Evolutionary conservation across 30 jellyfish, hydroid and myxozoan genomes (phyloP).

Genomic region (Hydractinia echinata): DNA sequence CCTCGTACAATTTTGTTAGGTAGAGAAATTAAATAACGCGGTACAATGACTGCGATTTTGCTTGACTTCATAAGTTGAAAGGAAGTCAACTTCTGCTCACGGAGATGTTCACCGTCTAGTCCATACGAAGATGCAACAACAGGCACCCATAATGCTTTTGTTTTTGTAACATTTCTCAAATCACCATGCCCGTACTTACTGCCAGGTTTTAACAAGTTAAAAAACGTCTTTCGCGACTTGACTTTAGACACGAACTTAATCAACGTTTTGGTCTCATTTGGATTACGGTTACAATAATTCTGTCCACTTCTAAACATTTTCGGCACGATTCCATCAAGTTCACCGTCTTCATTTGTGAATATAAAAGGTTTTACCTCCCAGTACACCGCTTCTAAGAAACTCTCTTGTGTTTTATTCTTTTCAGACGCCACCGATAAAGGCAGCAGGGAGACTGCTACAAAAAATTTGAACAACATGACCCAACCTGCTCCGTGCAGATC

Average conservation of each 20-base stretch:
- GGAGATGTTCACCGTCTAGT: neutral
- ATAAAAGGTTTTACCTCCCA: conserved; percentile 21
- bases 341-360: conserved; percentile 7
- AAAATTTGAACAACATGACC: too few species aligned
- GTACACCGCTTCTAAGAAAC: conserved; percentile 1
- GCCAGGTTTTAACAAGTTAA: neutral
- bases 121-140: conserved; percentile 8
- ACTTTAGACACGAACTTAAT: neutral
- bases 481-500: too few species aligned
- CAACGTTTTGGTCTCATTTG: neutral
- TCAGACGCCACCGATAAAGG: neutral
- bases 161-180: conserved; percentile 2
- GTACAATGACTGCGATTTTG: conserved; percentile 21
- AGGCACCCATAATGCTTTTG: conserved; percentile 27
- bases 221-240: neutral
- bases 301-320: conserved; percentile 1
- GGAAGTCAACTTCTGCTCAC: neutral
- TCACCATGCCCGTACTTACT: conserved; percentile 4
- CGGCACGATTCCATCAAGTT: conserved; percentile 27
- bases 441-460: too few species aligned
- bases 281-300: neutral
- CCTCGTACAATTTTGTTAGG: conserved; percentile 30
- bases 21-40: conserved; percentile 5
- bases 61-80: conserved; percentile 19
- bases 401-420: neutral